These are phyloP conservation scores for Apostichopus parvimensis DNA, from an alignment of 35 echinoderm and acorn worm genomes.

Conservation along the genomic window DNA sequence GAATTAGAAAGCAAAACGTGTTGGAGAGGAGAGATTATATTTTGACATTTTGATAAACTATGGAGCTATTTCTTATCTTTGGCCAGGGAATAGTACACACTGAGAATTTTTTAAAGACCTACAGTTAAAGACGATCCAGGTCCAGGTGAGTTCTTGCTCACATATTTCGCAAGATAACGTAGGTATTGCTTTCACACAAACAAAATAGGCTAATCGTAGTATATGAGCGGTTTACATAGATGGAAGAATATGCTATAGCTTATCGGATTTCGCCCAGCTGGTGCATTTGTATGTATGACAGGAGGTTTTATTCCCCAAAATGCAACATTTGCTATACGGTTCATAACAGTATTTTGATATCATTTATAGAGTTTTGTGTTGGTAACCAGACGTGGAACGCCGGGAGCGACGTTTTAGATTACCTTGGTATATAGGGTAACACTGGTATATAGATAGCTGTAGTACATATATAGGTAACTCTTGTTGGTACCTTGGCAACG, in stretches of 20 bases:
- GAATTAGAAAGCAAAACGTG: neutral
- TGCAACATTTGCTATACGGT: no score
- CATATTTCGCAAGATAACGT: conserved; percentile 28
- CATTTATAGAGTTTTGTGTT: neutral
- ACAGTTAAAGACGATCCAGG: neutral
- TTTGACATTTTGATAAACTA: conserved; percentile 17
- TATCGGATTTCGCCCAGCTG: neutral
- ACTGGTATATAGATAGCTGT: no score
- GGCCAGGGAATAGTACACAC: neutral
- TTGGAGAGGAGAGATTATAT: neutral
- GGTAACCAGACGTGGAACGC: no score
- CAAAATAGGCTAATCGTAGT: neutral
- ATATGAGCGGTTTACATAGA: neutral
- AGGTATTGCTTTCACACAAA: conserved; percentile 1
- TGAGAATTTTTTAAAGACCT: neutral
- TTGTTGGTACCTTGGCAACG: neutral
- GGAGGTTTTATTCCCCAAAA: neutral
- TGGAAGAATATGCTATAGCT: no score
- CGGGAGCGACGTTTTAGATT: no score
- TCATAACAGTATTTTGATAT: no score
- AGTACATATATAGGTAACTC: neutral
- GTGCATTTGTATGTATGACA: neutral
- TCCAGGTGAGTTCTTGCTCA: conserved; percentile 23
- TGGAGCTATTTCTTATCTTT: neutral
- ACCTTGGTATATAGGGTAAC: no score